Evolutionary conservation across 1,140 invertebrate species (phyloP).

Genomic region (Drosophila cardini): DNA sequence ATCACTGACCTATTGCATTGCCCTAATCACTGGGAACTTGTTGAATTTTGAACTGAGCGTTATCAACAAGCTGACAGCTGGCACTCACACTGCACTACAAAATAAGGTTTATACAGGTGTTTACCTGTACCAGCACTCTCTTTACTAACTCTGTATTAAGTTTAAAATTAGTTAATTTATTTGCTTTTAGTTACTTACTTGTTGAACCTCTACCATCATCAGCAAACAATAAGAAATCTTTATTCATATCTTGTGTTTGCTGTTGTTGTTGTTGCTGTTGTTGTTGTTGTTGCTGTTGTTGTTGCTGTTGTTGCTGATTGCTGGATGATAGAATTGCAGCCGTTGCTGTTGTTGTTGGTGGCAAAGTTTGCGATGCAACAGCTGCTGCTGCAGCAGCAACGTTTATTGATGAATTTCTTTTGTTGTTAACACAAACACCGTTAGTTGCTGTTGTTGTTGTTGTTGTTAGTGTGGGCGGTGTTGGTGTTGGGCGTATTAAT

Average conservation of each 20-base stretch:
- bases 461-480: slow-evolving; percentile 43
- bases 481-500: slow-evolving; percentile 66
- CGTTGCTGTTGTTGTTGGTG: slow-evolving; percentile 73
- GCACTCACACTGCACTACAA: too few species aligned
- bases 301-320: slow-evolving; percentile 64
- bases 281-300: slow-evolving; percentile 72
- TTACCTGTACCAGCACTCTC: too few species aligned
- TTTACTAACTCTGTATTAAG: too few species aligned
- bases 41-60: too few species aligned
- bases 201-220: slow-evolving; percentile 93
- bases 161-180: too few species aligned
- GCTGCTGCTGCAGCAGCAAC: slow-evolving; percentile 27
- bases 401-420: slow-evolving; percentile 36
- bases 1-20: too few species aligned
- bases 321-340: slow-evolving; percentile 66
- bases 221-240: slow-evolving; percentile 94
- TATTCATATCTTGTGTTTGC: slow-evolving; percentile 96
- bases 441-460: slow-evolving; percentile 29
- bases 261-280: slow-evolving; percentile 84
- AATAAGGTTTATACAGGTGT: too few species aligned
- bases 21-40: too few species aligned
- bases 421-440: slow-evolving; percentile 41
- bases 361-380: slow-evolving; percentile 44
- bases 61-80: too few species aligned
- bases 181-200: slow-evolving; percentile 87